These are phyloP conservation scores for Xestia ashworthii DNA, from an alignment of 2,888 invertebrate genomes.

Conservation along the genomic window DNA sequence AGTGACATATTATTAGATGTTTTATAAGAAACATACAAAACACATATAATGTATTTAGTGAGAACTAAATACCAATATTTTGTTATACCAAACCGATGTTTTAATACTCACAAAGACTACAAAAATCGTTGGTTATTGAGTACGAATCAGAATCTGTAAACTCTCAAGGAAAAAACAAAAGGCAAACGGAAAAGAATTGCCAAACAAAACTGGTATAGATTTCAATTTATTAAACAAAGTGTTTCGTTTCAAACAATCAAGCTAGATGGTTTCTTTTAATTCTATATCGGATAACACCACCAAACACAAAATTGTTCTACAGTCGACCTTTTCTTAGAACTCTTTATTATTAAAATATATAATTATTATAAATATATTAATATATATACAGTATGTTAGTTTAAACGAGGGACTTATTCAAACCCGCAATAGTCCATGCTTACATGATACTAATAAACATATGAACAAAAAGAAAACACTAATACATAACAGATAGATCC, in stretches of 20 bases:
- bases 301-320: neutral
- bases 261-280: constrained; percentile 37
- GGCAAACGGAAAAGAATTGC: constrained; percentile 29
- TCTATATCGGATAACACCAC: constrained; percentile 36
- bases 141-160: neutral
- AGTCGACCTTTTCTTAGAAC: constrained; percentile 3
- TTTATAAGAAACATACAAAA: neutral
- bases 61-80: neutral
- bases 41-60: neutral
- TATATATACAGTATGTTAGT: too few relatives aligned
- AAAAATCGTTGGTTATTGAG: neutral
- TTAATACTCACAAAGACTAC: neutral
- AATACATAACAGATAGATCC: too few relatives aligned
- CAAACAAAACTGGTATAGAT: constrained; percentile 51
- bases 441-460: too few relatives aligned
- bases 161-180: constrained; percentile 11
- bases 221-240: constrained; percentile 55
- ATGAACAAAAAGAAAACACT: too few relatives aligned
- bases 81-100: neutral
- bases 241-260: constrained; percentile 59
- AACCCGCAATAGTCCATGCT: too few relatives aligned
- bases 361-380: too few relatives aligned
- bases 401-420: too few relatives aligned
- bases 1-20: too few relatives aligned
- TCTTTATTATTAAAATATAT: too few relatives aligned